Evolutionary conservation across 2,113 vertebrate species (phyloP), one percentile per base, ranked within the genome.

Genomic region (Vulpes ferrilata): DNA sequence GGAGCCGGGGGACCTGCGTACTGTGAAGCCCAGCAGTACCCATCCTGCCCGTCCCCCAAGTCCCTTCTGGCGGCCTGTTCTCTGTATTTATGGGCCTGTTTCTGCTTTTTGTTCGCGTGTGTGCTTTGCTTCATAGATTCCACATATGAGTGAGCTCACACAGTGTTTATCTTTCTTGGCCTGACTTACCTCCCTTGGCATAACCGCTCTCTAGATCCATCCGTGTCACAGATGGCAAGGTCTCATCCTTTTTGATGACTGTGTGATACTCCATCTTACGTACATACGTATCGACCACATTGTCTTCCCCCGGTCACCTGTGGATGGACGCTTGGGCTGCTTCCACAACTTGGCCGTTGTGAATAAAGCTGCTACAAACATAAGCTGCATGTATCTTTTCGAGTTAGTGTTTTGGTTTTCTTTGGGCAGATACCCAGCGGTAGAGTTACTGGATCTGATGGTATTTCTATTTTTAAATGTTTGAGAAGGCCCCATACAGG

Each of bases 1-100:
- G 57, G 20, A 22, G 60, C 20, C 2, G 2, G 1, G 87, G 2
- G 2, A 8, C 23, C 5, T 11, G 22, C 3, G 22, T 15, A 7
- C 23, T 19, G 16, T 1, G 67, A 38, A 76, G 15, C 22, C 3
- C 19, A 55, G 25, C 15, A 20, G 9, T n/a, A 15, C 38, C 73
- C 23, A 4, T 48, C 38, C 38, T 23, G 1, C 73, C 73, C 3
- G 1, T 48, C 43, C 35, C 27, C 67, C 1, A 3, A 25, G 23
- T 48, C 43, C 43, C 38, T 2, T 27, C 73, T 25, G 9, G 38
- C 12, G 27, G 43, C 23, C 73, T 48, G 38, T 51, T 48, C 43
- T 30, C 73, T 76, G 73, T 43, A 51, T 27, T 48, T 51, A 25
- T 16, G 73, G 73, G 73, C 27, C 73, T 30, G 43, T 76, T 51